Conservation (phyloP, 2,797 vertebrate species). For the Argentina silus region DNA sequence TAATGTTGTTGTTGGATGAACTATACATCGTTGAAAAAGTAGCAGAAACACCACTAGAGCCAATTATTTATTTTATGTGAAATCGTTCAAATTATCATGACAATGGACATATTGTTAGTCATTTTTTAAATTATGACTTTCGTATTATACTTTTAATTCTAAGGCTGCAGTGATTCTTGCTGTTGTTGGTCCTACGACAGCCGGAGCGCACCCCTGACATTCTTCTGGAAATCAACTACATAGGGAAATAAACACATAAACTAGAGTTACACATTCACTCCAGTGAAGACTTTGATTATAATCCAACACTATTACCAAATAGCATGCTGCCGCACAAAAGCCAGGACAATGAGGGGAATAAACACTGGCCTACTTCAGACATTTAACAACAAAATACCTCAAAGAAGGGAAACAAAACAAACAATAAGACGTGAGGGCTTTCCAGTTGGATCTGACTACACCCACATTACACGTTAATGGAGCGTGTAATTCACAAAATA, state of each 20-base stretch:
- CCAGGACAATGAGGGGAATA: background rate
- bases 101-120: background rate
- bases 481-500: background rate
- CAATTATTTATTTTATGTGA: conserved; percentile 14
- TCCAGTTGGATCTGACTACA: background rate
- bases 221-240: conserved; percentile 17
- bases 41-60: background rate
- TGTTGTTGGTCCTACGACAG: background rate
- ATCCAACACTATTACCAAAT: background rate
- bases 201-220: conserved; percentile 8
- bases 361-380: background rate
- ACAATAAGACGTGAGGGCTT: background rate
- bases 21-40: background rate
- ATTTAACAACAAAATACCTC: background rate
- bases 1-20: background rate
- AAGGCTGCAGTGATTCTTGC: background rate
- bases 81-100: background rate
- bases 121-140: background rate
- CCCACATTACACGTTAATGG: background rate
- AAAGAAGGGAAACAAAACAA: background rate
- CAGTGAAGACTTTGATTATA: background rate
- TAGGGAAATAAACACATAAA: background rate
- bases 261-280: background rate
- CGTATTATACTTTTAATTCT: background rate
- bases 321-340: background rate